Evolutionary conservation across 2,113 vertebrate species (phyloP).

Genomic region (Gobius niger): DNA sequence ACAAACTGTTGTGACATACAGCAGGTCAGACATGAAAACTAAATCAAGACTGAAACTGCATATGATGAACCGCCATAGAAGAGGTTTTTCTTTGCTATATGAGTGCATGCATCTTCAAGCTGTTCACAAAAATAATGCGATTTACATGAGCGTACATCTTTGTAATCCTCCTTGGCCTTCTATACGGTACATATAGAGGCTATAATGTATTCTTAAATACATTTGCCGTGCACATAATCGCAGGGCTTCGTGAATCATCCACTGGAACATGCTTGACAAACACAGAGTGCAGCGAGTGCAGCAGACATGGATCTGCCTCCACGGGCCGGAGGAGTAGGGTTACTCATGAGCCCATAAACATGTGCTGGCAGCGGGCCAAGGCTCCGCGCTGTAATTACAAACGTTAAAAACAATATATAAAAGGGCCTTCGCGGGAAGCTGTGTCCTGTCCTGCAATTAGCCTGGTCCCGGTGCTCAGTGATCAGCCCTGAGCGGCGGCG

Average conservation of each 20-base stretch:
- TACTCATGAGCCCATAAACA: constrained; percentile 72
- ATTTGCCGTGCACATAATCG: constrained; percentile 35
- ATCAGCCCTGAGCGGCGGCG: constrained; percentile 56
- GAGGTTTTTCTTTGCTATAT: not conserved
- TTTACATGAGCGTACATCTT: constrained; percentile 8
- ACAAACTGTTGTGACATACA: not conserved
- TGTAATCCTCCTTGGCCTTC: constrained; percentile 11
- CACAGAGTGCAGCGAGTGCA: constrained; percentile 63
- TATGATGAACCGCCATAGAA: not conserved
- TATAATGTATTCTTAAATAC: constrained; percentile 21
- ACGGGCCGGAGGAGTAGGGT: constrained; percentile 64
- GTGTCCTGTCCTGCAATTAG: constrained; percentile 61
- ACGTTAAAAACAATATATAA: constrained; percentile 70
- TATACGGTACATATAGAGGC: constrained; percentile 10
- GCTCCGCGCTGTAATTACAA: constrained; percentile 70
- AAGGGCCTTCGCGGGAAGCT: constrained; percentile 50
- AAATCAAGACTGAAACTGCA: not conserved
- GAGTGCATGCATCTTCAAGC: not conserved
- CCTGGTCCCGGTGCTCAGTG: constrained; percentile 55
- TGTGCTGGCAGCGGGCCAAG: constrained; percentile 64
- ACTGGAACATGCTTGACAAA: constrained; percentile 22
- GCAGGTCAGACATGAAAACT: not conserved
- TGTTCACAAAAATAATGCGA: not conserved
- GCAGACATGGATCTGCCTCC: constrained; percentile 68
- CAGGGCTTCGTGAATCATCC: constrained; percentile 56